A percentile compares a stretch with the other conserved stretches of the same genome.
phyloP scores from a whole-genome alignment of 30 jellyfish, hydroid and myxozoan genomes.

The Cassiopea andromeda region DNA sequence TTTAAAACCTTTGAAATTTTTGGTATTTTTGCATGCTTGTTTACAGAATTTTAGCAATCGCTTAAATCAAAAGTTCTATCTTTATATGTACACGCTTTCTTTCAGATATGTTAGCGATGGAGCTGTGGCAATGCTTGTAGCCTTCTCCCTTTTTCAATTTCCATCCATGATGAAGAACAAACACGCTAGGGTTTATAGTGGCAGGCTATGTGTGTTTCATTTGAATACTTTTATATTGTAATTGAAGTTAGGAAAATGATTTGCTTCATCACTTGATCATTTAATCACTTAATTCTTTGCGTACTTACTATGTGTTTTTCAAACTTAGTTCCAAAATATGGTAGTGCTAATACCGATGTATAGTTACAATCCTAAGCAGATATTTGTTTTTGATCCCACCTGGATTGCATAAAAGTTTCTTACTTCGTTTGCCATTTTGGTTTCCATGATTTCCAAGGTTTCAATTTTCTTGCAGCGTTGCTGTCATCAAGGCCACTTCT shows the following conservation, averaged over 20 bases:
- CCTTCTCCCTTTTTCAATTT: conserved; percentile 76
- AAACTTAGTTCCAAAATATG: not conserved
- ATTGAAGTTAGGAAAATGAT: too few species aligned
- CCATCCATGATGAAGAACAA: conserved; percentile 69
- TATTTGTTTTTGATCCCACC: not conserved
- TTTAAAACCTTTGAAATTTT: too few species aligned
- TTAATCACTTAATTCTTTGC: too few species aligned
- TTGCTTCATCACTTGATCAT: too few species aligned
- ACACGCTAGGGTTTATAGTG: conserved; percentile 32
- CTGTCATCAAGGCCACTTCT: conserved; percentile 54
- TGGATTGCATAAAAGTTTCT: not conserved
- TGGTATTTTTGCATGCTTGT: too few species aligned
- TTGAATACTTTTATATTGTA: too few species aligned
- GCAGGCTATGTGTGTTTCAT: conserved; percentile 1
- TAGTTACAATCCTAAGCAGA: too few species aligned
- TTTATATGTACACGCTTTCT: not conserved
- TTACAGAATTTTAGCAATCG: too few species aligned
- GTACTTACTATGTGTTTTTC: not conserved
- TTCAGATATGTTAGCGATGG: conserved; percentile 86
- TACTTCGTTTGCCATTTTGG: not conserved
- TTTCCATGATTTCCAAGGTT: not conserved
- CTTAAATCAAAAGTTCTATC: not conserved
- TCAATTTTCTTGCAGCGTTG: conserved; percentile 21
- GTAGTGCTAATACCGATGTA: too few species aligned
- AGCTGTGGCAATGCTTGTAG: conserved; percentile 76